Conservation (phyloP, 2,888 invertebrate species). For the Ormia ochracea region DNA sequence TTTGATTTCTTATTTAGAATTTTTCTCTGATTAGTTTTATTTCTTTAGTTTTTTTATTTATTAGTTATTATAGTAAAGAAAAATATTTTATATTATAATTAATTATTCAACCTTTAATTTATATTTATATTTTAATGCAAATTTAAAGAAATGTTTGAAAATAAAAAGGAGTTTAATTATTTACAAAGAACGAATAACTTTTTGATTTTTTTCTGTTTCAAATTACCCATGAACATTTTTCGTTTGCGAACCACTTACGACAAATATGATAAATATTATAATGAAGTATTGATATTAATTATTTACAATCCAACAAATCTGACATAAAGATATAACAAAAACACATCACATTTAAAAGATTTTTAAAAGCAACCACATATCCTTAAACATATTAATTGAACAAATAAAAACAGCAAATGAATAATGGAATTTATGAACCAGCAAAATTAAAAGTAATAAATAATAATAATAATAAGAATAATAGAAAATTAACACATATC, state of each 20-base stretch:
- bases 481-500: slow-evolving; percentile 45
- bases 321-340: slow-evolving; percentile 26
- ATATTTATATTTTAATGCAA: slow-evolving; percentile 52
- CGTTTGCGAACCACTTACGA: not conserved
- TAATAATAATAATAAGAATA: too few species aligned
- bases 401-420: slow-evolving; percentile 55
- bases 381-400: slow-evolving; percentile 50
- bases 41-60: slow-evolving; percentile 60
- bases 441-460: not conserved
- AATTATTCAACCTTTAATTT: slow-evolving; percentile 57
- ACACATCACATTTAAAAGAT: slow-evolving; percentile 14
- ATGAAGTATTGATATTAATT: slow-evolving; percentile 24
- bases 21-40: slow-evolving; percentile 57
- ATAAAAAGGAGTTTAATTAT: slow-evolving; percentile 61
- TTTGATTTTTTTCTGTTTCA: not conserved
- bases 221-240: not conserved
- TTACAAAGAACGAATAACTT: slow-evolving; percentile 30
- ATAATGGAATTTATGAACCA: slow-evolving; percentile 42
- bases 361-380: slow-evolving; percentile 57
- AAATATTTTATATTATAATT: slow-evolving; percentile 50
- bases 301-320: slow-evolving; percentile 55
- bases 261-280: not conserved
- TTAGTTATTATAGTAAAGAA: slow-evolving; percentile 35
- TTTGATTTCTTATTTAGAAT: slow-evolving; percentile 40
- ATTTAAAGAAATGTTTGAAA: slow-evolving; percentile 56